phyloP scores from a whole-genome alignment of 64 coral and sea anemone species.

The Pachyseris speciosa region DNA sequence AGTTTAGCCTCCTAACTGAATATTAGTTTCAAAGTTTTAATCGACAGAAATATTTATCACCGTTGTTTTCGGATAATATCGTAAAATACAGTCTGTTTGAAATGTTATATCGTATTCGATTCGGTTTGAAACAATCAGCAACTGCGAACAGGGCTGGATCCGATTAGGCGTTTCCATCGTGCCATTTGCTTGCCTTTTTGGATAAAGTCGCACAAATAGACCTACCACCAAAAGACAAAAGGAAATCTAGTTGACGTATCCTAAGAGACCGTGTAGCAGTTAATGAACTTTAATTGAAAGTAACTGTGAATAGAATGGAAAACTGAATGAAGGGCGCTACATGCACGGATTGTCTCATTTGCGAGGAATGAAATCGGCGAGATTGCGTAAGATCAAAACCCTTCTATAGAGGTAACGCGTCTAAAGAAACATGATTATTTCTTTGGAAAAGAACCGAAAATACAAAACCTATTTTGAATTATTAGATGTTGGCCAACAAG shows the following conservation, averaged over 20 bases:
- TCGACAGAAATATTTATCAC: background rate
- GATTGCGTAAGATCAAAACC: background rate
- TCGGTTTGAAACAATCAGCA: background rate
- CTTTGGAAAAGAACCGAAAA: background rate
- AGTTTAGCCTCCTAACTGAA: background rate
- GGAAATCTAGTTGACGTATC: background rate
- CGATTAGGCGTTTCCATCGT: too few species aligned
- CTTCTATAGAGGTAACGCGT: too few species aligned
- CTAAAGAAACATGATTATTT: too few species aligned
- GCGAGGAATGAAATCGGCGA: background rate
- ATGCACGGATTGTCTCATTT: background rate
- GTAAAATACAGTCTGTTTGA: too few species aligned
- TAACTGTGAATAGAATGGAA: background rate
- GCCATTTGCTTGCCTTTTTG: background rate
- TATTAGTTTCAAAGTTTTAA: background rate
- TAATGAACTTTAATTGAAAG: background rate
- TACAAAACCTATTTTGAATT: background rate
- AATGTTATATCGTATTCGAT: background rate
- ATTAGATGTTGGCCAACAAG: background rate
- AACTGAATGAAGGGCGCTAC: background rate
- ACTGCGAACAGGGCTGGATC: too few species aligned
- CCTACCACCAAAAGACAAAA: background rate
- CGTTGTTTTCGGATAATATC: too few species aligned
- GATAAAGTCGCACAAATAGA: background rate
- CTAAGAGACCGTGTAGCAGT: background rate